Conservation (phyloP, 2,888 invertebrate species). For the Clanis bilineata region DNA sequence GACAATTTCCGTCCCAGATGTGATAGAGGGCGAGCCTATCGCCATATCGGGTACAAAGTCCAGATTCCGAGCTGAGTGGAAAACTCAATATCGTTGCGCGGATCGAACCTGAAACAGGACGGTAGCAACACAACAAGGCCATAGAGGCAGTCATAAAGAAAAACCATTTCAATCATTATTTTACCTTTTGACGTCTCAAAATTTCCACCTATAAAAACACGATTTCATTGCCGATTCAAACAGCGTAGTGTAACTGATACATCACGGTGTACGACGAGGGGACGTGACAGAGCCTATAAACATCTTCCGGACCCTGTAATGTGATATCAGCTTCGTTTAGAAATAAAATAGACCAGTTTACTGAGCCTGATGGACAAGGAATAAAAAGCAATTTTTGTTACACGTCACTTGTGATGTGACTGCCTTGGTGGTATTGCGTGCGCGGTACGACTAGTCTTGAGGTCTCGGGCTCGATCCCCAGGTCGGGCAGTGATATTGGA, state of each 20-base stretch:
- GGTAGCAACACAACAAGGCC: too few species aligned
- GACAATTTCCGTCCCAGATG: too few species aligned
- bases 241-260: constrained; percentile 2
- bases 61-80: too few species aligned
- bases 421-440: not conserved
- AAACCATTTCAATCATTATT: not conserved
- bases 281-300: not conserved
- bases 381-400: not conserved
- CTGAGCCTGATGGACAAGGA: not conserved
- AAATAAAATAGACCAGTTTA: not conserved
- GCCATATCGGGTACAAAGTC: too few species aligned
- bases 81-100: too few species aligned
- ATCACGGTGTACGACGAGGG: not conserved
- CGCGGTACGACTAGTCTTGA: too few species aligned
- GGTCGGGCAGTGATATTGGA: too few species aligned
- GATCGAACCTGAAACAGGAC: too few species aligned
- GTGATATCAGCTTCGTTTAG: not conserved
- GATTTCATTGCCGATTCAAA: not conserved
- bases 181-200: not conserved
- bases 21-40: too few species aligned
- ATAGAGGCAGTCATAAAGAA: not conserved
- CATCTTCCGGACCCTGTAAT: constrained; percentile 4
- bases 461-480: too few species aligned
- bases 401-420: not conserved
- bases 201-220: not conserved